Evolutionary conservation across 2,888 invertebrate genomes (phyloP).

Genomic region (Steromphala cineraria): DNA sequence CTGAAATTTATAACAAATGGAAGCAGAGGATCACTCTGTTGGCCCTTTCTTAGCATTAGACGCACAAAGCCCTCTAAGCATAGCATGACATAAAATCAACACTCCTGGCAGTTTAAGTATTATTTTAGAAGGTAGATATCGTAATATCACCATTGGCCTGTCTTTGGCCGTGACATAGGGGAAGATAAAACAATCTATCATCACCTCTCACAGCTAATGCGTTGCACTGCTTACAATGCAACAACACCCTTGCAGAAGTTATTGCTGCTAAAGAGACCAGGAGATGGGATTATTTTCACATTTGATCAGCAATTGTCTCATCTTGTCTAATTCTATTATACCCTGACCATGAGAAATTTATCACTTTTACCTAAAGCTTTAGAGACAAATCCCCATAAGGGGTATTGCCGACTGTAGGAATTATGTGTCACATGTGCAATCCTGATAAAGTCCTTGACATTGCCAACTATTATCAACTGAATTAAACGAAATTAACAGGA

Average conservation of each 20-base stretch:
- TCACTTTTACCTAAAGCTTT: neutral
- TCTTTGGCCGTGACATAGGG: neutral
- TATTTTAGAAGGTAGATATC: conserved; percentile 23
- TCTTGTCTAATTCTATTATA: conserved; percentile 4
- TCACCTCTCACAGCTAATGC: neutral
- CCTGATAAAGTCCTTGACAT: neutral
- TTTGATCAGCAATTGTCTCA: conserved; percentile 17
- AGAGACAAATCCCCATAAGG: neutral
- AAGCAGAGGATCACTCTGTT: neutral
- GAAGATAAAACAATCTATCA: conserved; percentile 16
- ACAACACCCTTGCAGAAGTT: conserved; percentile 1
- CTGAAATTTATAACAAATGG: conserved; percentile 24
- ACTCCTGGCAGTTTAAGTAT: conserved; percentile 21
- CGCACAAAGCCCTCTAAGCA: conserved; percentile 15
- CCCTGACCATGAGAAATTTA: conserved; percentile 10
- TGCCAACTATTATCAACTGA: neutral
- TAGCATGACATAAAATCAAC: conserved; percentile 20
- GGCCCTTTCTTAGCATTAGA: neutral
- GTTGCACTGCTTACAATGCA: neutral
- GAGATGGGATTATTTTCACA: conserved; percentile 12
- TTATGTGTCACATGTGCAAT: neutral
- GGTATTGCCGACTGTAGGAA: neutral
- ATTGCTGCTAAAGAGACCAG: conserved; percentile 4
- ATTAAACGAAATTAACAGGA: too few species aligned
- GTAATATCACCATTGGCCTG: neutral